These are phyloP conservation scores for Trichopoda pennipes DNA, from an alignment of 2,888 invertebrate genomes.

Conservation along the genomic window DNA sequence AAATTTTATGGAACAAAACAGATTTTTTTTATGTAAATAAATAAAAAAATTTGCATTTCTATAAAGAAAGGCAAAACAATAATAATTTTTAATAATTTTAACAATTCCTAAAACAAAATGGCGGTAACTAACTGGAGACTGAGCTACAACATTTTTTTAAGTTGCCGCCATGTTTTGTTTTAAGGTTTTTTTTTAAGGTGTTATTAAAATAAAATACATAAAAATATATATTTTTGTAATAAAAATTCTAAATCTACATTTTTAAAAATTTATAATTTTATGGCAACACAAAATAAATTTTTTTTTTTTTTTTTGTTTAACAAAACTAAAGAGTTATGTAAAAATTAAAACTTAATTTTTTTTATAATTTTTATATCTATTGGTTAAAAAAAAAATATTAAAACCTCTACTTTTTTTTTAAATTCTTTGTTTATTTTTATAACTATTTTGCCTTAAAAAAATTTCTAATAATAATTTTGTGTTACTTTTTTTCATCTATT, in stretches of 20 bases:
- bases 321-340: no score
- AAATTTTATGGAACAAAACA: constrained; percentile 9
- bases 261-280: background rate
- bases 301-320: no score
- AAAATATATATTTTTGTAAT: constrained; percentile 3
- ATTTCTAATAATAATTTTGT: constrained; percentile 24
- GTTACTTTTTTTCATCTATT: constrained; percentile 48
- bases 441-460: constrained; percentile 5
- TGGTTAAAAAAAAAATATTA: background rate
- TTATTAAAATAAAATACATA: constrained; percentile 18
- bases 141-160: constrained; percentile 80
- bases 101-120: constrained; percentile 66
- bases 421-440: background rate
- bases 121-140: constrained; percentile 80
- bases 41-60: constrained; percentile 69
- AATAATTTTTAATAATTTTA: constrained; percentile 55
- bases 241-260: background rate
- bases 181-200: constrained; percentile 34
- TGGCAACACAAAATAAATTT: background rate
- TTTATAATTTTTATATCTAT: background rate
- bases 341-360: background rate
- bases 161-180: constrained; percentile 76
- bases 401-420: background rate
- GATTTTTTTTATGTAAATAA: constrained; percentile 64
- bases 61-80: constrained; percentile 61